Evolutionary conservation across 2,888 invertebrate species (phyloP).

Genomic region (Nomada lathburiana): DNA sequence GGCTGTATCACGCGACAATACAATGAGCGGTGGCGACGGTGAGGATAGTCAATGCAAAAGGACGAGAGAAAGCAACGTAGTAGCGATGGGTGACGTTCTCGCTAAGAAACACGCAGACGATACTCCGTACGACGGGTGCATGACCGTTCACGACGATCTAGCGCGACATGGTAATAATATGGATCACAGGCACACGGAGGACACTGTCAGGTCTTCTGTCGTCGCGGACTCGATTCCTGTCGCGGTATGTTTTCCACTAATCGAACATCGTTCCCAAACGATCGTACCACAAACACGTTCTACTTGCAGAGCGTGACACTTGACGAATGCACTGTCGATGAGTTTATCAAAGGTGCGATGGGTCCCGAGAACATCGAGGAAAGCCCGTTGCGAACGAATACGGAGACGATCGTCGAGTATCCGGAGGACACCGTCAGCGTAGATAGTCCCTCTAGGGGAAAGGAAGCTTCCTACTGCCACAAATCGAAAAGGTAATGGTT

Average conservation of each 20-base stretch:
- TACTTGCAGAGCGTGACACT: conserved; percentile 51
- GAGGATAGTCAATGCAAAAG: conserved; percentile 74
- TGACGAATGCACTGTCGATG: conserved; percentile 53
- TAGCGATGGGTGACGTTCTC: conserved; percentile 82
- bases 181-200: conserved; percentile 57
- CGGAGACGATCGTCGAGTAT: conserved; percentile 29
- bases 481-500: conserved; percentile 76
- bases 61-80: conserved; percentile 75
- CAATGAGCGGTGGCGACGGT: conserved; percentile 76
- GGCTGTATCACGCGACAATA: conserved; percentile 46
- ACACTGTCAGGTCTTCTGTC: conserved; percentile 61
- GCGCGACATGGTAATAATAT: conserved; percentile 59
- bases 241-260: conserved; percentile 56
- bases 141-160: conserved; percentile 29
- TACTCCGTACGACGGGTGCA: conserved; percentile 41
- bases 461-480: conserved; percentile 77
- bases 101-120: conserved; percentile 73
- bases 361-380: conserved; percentile 39
- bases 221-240: conserved; percentile 58
- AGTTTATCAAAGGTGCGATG: conserved; percentile 49
- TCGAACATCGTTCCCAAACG: background rate
- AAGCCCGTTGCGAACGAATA: background rate
- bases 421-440: conserved; percentile 16
- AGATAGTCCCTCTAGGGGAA: conserved; percentile 56
- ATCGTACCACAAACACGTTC: conserved; percentile 5